A percentile compares a stretch with the other conserved stretches of the same genome.
phyloP scores from a whole-genome alignment of 2,888 invertebrate genomes.

The Xanthia icteritia region DNA sequence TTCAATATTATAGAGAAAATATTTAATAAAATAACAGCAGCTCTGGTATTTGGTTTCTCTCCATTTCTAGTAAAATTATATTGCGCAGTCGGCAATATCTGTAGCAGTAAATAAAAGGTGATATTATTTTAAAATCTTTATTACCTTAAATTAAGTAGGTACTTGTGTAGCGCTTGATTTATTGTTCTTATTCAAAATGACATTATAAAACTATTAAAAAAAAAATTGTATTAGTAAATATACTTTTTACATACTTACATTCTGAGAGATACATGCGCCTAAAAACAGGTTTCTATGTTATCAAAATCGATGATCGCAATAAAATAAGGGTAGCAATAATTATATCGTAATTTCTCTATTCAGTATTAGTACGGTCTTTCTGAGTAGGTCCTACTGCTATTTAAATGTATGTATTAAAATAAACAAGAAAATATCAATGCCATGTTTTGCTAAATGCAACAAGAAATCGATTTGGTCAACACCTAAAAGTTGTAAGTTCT shows the following conservation, averaged over 20 bases:
- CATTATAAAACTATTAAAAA: background rate
- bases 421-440: background rate
- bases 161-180: background rate
- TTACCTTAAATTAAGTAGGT: background rate
- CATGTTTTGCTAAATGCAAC: background rate
- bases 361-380: background rate
- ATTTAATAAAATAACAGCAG: conserved; percentile 16
- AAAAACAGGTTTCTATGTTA: background rate
- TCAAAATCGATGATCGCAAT: background rate
- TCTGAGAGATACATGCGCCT: no score
- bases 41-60: conserved; percentile 24
- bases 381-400: background rate
- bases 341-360: background rate
- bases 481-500: background rate
- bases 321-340: background rate
- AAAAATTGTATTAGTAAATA: no score
- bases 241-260: no score
- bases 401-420: background rate
- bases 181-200: background rate
- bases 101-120: background rate
- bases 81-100: conserved; percentile 12
- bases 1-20: conserved; percentile 30
- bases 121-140: background rate
- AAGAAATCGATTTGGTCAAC: background rate
- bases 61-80: conserved; percentile 16